Conservation (phyloP, 2,797 vertebrate species). For the Picus viridis region DNA sequence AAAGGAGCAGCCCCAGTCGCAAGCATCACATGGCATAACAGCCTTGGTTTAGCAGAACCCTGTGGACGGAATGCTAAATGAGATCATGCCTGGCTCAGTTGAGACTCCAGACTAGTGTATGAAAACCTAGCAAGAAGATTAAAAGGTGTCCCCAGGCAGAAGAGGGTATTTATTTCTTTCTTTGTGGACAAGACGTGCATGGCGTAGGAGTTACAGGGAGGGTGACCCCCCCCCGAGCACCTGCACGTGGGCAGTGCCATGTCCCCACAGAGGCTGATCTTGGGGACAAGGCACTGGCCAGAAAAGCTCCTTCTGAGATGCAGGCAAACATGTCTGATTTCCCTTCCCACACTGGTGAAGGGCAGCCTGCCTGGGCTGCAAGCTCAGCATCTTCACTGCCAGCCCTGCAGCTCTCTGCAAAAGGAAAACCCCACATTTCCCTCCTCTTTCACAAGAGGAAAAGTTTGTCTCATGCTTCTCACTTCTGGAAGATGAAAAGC, state of each 20-base stretch:
- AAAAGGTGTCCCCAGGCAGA: slow-evolving; percentile 67
- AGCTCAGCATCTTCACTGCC: neutral
- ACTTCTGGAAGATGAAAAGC: neutral
- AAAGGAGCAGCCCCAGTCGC: neutral
- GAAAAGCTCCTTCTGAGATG: neutral
- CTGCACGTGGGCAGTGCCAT: neutral
- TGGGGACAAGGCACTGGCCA: neutral
- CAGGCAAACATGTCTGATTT: rapidly evolving
- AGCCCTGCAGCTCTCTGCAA: neutral
- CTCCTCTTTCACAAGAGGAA: neutral
- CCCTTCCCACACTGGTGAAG: rapidly evolving
- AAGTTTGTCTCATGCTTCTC: neutral
- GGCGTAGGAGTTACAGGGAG: neutral
- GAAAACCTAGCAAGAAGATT: slow-evolving; percentile 70
- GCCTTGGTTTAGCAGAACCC: neutral
- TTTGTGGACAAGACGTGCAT: neutral
- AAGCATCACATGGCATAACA: neutral
- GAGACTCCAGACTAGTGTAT: neutral
- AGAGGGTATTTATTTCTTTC: slow-evolving; percentile 54
- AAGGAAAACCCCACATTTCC: neutral
- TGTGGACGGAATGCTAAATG: slow-evolving; percentile 10
- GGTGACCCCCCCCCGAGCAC: neutral
- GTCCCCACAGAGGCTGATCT: neutral
- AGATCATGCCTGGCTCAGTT: slow-evolving; percentile 13
- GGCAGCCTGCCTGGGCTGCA: rapidly evolving